Conservation (phyloP, 37 sponge, comb jelly and placozoan species). For the Axinella damicornis region DNA sequence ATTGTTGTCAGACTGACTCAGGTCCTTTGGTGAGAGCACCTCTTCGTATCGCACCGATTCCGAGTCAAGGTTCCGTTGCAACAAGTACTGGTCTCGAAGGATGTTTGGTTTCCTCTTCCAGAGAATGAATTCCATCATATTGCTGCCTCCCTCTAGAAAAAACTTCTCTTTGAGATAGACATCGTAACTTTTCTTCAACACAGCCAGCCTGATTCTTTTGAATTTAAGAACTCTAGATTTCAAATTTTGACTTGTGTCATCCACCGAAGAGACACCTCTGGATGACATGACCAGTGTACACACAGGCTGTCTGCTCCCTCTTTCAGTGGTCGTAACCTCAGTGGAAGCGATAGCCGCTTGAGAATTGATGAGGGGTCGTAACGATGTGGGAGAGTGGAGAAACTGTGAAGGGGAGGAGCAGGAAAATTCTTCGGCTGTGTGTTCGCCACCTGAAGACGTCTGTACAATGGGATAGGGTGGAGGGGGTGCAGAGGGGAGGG, state of each 20-base stretch:
- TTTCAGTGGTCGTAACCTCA: background rate
- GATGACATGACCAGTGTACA: slow-evolving; percentile 11
- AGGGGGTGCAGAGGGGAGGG: slow-evolving; percentile 23
- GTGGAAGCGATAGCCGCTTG: background rate
- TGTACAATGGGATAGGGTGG: slow-evolving; percentile 33
- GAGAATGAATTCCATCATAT: slow-evolving; percentile 84
- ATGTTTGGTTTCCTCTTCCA: slow-evolving; percentile 90
- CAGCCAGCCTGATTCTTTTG: slow-evolving; percentile 1
- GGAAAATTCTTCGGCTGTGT: slow-evolving; percentile 16
- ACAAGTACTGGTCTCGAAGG: slow-evolving; percentile 76
- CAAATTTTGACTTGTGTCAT: background rate
- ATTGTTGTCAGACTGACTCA: background rate
- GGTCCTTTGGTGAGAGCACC: slow-evolving; percentile 29
- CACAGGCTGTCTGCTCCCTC: slow-evolving; percentile 1
- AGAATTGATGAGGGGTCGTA: background rate
- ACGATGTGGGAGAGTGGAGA: slow-evolving; percentile 54
- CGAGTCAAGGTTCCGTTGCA: slow-evolving; percentile 60
- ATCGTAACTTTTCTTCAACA: slow-evolving; percentile 54
- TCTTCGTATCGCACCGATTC: background rate
- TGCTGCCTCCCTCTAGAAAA: slow-evolving; percentile 84
- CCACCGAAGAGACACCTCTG: background rate
- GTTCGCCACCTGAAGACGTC: background rate
- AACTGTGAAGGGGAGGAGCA: slow-evolving; percentile 79
- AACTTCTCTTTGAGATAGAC: slow-evolving; percentile 84
- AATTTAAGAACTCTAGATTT: slow-evolving; percentile 41